These are phyloP conservation scores for Drosophila ercepeae DNA, from an alignment of 1,140 invertebrate genomes.

Conservation along the genomic window DNA sequence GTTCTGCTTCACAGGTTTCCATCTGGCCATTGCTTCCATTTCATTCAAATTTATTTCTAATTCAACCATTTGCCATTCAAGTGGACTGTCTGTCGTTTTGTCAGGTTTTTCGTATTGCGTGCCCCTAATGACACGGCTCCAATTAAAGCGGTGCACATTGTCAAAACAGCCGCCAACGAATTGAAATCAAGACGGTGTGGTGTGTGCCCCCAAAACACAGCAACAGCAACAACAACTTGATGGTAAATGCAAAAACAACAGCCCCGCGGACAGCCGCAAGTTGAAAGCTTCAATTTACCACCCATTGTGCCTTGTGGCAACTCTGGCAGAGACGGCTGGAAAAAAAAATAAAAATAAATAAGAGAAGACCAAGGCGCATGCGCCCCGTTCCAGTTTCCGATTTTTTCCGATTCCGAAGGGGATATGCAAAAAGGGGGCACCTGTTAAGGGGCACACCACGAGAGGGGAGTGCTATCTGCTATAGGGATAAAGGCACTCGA, in stretches of 20 bases:
- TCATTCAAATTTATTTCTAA: constrained; percentile 8
- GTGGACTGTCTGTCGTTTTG: background rate
- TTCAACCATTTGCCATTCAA: constrained; percentile 1
- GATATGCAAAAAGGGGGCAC: constrained; percentile 36
- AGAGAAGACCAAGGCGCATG: constrained; percentile 29
- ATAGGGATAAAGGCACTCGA: background rate
- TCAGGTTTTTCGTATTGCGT: constrained; percentile 53
- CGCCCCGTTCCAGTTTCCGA: constrained; percentile 21
- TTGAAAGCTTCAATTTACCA: constrained; percentile 79
- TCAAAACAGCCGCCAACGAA: constrained; percentile 76
- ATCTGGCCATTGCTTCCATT: background rate
- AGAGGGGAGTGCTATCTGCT: no score
- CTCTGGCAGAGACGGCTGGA: constrained; percentile 16
- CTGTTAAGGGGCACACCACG: constrained; percentile 31
- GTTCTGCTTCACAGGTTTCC: no score
- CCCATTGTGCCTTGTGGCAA: constrained; percentile 75
- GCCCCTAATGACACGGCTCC: constrained; percentile 74
- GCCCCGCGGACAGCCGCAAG: constrained; percentile 35
- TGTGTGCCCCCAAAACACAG: background rate
- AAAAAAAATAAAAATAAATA: constrained; percentile 4
- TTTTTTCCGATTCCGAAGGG: background rate
- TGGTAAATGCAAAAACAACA: constrained; percentile 12
- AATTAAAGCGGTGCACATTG: constrained; percentile 74
- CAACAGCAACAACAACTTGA: constrained; percentile 9
- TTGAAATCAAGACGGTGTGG: constrained; percentile 53